Evolutionary conservation across 2,797 vertebrate genomes (phyloP), one percentile per base, ranked within the genome.

Genomic region (Rhinoraja longicauda): DNA sequence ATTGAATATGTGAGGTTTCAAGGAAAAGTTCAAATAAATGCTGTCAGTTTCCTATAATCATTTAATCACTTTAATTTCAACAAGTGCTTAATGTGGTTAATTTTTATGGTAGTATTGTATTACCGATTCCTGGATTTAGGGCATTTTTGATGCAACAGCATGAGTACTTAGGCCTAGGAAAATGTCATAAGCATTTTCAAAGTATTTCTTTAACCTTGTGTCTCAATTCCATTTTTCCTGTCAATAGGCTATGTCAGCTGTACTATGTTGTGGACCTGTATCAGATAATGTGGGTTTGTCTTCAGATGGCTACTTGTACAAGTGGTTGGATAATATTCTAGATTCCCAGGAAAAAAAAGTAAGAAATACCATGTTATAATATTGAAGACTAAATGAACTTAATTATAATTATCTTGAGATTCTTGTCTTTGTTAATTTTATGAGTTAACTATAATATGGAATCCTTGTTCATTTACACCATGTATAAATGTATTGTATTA

Each of bases 251-350:
- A 99, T 99, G 99, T 99, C 99, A 94, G 98, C 99, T 79, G 99
- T 99, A 92, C 96, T 99, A 82, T 99, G 99, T 95, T 99, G 99
- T 94, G 99, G 99, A 93, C 99, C 99, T 82, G 99, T 99, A 93
- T 98, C 98, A 94, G 99, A 99, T 95, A 99, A 99, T 0, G 99
- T 99, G 0, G 99, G 99, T 79, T 97, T 99, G 67, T 99, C 99
- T 84, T 98, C 99, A 90, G 99, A 99, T 94, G 99, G 99, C 93
- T 99, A 99, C 96, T 97, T 99, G 93, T 99, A 99, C 97, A 99
- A 99, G 95, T 99, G 99, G 99, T 95, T 99, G 94, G 98, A 99
- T 97, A 99, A 99, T 96, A 99, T 99, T 96, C 96, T 99, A 97
- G 99, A 99, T 96, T 99, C 98, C 93, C 97, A 99, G 95, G 99